phyloP scores from a whole-genome alignment of 1,140 invertebrate species.

The Acyrthosiphon pisum region DNA sequence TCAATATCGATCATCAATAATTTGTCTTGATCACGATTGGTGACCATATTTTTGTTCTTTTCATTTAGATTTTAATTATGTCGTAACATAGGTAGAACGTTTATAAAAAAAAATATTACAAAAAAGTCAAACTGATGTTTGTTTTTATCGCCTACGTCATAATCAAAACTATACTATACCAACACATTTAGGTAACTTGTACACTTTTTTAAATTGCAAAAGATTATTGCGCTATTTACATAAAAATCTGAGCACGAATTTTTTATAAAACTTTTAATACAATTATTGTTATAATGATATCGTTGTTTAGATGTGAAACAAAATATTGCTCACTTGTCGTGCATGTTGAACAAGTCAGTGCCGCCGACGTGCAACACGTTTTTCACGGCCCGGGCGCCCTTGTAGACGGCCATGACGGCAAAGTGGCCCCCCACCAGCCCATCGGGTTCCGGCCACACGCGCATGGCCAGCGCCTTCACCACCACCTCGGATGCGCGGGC shows the following conservation, averaged over 20 bases:
- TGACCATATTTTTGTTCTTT: neutral
- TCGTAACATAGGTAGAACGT: no score
- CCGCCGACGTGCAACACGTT: constrained; percentile 21
- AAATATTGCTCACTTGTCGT: constrained; percentile 39
- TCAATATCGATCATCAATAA: no score
- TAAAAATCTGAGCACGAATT: no score
- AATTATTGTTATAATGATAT: no score
- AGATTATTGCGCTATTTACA: no score
- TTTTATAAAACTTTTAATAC: no score
- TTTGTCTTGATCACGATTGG: no score
- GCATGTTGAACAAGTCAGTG: constrained; percentile 45
- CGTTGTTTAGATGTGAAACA: neutral
- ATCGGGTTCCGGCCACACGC: constrained; percentile 20
- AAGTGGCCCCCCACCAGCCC: constrained; percentile 1
- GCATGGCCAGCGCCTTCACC: constrained; percentile 37
- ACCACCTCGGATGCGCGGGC: constrained; percentile 33
- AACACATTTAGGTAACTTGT: no score
- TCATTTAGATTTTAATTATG: neutral
- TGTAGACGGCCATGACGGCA: constrained; percentile 49
- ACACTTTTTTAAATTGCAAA: no score
- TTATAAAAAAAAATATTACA: no score
- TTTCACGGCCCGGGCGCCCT: constrained; percentile 34
- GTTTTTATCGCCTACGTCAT: neutral
- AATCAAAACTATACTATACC: no score
- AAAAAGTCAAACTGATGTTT: neutral